Base-by-base conservation (phyloP, 2,888 invertebrate species). In the Cheilosia impressa region DNA sequence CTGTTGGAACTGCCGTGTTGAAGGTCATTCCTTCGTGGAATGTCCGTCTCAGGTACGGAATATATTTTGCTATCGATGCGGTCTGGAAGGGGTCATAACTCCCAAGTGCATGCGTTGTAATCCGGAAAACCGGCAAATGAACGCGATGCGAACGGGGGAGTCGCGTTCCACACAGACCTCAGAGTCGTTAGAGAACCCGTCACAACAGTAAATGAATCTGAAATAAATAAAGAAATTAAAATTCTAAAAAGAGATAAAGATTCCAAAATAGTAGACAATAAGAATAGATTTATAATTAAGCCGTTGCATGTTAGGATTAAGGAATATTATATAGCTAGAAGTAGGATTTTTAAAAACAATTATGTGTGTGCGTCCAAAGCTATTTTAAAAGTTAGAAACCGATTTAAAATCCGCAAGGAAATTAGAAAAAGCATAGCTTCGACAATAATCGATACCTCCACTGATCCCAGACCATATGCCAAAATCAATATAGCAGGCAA, bases 131-230 rank as follows among this genome's bases (percentile, higher is more conserved):
- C n/a, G n/a, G n/a, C n/a, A n/a, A n/a, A n/a, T n/a, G n/a, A n/a
- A n/a, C n/a, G n/a, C n/a, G n/a, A n/a, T n/a, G n/a, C n/a, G n/a
- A n/a, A n/a, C 5, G 27, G 27, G 27, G 27, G 6, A 31, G 53
- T 4, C 17, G 41, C 53, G 53, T 66, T 66, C 66, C 6, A 66
- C 66, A 4, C 53, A 53, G 22, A 43, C 34, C 10, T 34, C 34
- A 10, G 10, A 34, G 3, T 3, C 34, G 0, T 2, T 34, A 10
- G 34, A 10, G 10, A 34, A 34, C 3, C 34, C 9, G 34, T 43
- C 4, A 19, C 19, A 17, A 10, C n/a, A n/a, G 6, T 34, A 34
- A 7, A 34, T 2, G 6, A 5, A 5, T 0, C 17, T 53, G 27
- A 24, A 19, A 22, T 9, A 19, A 17, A 3, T 15, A n/a, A n/a